Base-by-base conservation (phyloP, 2,113 vertebrate species). In the Genyomyrus donnyi region DNA sequence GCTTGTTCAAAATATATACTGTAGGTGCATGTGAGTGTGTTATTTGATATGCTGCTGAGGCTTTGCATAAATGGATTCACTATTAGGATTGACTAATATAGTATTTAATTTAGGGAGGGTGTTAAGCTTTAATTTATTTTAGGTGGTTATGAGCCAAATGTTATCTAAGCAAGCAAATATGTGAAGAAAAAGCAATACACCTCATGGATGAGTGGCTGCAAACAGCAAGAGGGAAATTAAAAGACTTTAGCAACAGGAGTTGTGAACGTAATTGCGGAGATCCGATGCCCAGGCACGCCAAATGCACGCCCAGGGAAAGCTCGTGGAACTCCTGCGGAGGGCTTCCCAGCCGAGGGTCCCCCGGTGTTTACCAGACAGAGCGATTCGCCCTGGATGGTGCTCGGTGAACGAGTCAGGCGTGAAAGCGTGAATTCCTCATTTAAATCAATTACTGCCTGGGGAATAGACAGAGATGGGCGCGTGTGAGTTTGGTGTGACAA, bases 391-490 rank as follows among this genome's bases (percentile, higher is more conserved):
- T 74, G 88, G 88, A 46, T 27, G 83, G 83, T n/a, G 45, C 83
- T 85, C 83, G 15, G 35, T 0, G 13, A 80, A 80, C 74, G 17
- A 80, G 35, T 31, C 85, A 31, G 85, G 45, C n/a, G 85, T 48
- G 83, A 85, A 88, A 27, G 62, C 42, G 88, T 17, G 42, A 70
- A 35, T 42, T 77, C n/a, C 88, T 77, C 62, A 53, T 53, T 89
- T 50, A 80, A 53, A 83, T 83, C 27, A 50, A 39, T 89, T 77
- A 89, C 70, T 13, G 46, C 74, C 77, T 27, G 13, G 88, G 87
- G 53, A 88, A 45, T 21, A 62, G 53, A 62, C 58, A 31, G 39
- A 13, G 58, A 88, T 17, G 27, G 21, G 39, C 13, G n/a, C 19
- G 4, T 45, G 27, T 6, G 45, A 42, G 50, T 70, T 70, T 48